phyloP scores from a whole-genome alignment of 2,797 vertebrate genomes.

The Protosalanx chinensis region DNA sequence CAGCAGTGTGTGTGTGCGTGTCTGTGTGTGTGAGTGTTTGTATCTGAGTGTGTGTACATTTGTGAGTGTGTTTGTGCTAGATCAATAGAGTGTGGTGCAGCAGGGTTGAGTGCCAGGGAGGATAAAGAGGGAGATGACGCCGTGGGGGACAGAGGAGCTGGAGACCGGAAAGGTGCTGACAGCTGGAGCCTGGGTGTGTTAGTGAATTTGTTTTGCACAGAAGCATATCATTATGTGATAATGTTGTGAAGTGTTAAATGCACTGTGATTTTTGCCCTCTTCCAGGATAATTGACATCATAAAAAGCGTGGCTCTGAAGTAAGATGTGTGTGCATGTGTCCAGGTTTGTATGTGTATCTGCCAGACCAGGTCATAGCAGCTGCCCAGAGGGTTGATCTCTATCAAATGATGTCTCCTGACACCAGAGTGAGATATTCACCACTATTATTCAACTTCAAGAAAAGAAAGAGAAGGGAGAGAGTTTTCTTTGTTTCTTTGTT shows the following conservation, averaged over 20 bases:
- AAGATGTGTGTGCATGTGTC: conserved; percentile 2
- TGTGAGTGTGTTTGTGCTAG: conserved; percentile 17
- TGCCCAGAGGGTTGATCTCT: conserved; percentile 27
- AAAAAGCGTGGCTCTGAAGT: no score
- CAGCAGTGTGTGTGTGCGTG: conserved; percentile 12
- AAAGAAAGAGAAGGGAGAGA: conserved; percentile 1
- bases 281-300: no score
- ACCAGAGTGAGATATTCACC: conserved; percentile 16
- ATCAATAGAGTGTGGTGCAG: conserved; percentile 51
- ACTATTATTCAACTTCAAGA: conserved; percentile 9
- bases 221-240: background rate
- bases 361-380: conserved; percentile 20
- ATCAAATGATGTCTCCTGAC: conserved; percentile 32
- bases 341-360: background rate
- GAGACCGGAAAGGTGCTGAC: conserved; percentile 32
- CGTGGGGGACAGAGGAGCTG: conserved; percentile 8
- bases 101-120: conserved; percentile 42
- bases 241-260: no score
- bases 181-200: conserved; percentile 19
- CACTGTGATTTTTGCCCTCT: no score
- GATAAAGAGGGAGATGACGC: conserved; percentile 22
- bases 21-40: background rate
- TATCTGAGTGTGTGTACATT: conserved; percentile 10
- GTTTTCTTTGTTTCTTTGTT: conserved; percentile 32
- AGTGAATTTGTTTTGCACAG: conserved; percentile 9